Conservation (phyloP, 2,797 vertebrate genomes). For the Syngnathus acus region DNA sequence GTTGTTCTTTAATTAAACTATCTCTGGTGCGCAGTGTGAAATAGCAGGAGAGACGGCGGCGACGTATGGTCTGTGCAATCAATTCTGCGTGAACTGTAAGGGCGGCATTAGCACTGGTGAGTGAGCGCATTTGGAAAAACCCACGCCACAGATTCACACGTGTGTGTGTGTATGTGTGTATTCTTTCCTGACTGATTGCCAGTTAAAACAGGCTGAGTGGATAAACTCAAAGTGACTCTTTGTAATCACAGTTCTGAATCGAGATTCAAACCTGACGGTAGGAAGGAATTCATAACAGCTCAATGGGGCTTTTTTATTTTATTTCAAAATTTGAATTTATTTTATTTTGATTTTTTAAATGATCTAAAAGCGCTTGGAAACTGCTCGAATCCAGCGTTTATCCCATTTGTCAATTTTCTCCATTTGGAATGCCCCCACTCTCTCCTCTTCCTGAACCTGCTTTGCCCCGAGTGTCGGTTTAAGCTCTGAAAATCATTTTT, state of each 20-base stretch:
- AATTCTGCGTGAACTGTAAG: conserved; percentile 20
- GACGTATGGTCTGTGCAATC: conserved; percentile 4
- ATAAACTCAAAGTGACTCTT: conserved; percentile 18
- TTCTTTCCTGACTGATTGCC: conserved; percentile 30
- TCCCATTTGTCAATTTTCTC: neutral
- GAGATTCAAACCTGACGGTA: conserved; percentile 17
- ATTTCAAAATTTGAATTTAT: too few relatives aligned
- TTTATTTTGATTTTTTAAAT: too few relatives aligned
- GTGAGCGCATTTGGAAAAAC: conserved; percentile 5
- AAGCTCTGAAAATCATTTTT: neutral
- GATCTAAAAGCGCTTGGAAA: too few relatives aligned
- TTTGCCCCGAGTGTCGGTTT: neutral
- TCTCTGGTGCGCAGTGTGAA: conserved; percentile 35
- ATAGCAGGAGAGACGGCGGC: conserved; percentile 33
- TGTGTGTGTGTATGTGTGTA: conserved; percentile 4
- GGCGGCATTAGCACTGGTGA: neutral
- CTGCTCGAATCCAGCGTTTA: too few relatives aligned
- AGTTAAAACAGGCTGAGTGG: conserved; percentile 44
- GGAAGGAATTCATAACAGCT: neutral
- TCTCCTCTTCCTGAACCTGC: neutral
- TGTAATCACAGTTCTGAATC: conserved; percentile 35
- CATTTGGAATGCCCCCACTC: neutral
- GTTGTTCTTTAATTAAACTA: conserved; percentile 76
- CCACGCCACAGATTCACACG: neutral
- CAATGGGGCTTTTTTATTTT: too few relatives aligned